phyloP scores from a whole-genome alignment of 1,140 invertebrate species.

The Orussus abietinus region DNA sequence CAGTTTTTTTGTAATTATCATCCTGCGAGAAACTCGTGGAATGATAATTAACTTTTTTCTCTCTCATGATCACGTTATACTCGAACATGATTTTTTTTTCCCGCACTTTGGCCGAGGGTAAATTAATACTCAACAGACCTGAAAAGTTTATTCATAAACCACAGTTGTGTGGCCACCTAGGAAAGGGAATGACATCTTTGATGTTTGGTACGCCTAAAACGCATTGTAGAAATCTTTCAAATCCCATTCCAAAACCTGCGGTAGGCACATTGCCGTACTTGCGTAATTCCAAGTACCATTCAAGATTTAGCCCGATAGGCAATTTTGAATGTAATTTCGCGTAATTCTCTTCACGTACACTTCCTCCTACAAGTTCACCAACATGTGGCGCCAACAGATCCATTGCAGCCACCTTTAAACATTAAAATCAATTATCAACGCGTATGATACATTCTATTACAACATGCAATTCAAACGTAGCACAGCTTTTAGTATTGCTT shows the following conservation, averaged over 20 bases:
- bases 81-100: constrained; percentile 4
- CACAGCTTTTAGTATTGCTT: too few relatives aligned
- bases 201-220: constrained; percentile 81
- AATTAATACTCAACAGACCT: constrained; percentile 25
- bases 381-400: constrained; percentile 85
- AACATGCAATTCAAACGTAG: too few relatives aligned
- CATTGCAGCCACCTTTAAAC: constrained; percentile 71
- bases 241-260: constrained; percentile 92
- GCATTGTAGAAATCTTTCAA: constrained; percentile 87
- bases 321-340: constrained; percentile 61
- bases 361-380: constrained; percentile 92
- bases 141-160: constrained; percentile 59
- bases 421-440: too few relatives aligned
- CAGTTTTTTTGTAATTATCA: too few relatives aligned
- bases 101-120: too few relatives aligned
- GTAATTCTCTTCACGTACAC: constrained; percentile 82
- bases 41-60: constrained; percentile 8
- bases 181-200: constrained; percentile 92
- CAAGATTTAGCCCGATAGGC: constrained; percentile 56
- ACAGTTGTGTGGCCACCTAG: constrained; percentile 87
- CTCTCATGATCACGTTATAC: constrained; percentile 1
- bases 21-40: too few relatives aligned
- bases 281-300: constrained; percentile 92
- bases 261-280: constrained; percentile 85
- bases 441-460: too few relatives aligned